Evolutionary conservation across 2,113 vertebrate genomes (phyloP).

Genomic region (Penelope pileata): DNA sequence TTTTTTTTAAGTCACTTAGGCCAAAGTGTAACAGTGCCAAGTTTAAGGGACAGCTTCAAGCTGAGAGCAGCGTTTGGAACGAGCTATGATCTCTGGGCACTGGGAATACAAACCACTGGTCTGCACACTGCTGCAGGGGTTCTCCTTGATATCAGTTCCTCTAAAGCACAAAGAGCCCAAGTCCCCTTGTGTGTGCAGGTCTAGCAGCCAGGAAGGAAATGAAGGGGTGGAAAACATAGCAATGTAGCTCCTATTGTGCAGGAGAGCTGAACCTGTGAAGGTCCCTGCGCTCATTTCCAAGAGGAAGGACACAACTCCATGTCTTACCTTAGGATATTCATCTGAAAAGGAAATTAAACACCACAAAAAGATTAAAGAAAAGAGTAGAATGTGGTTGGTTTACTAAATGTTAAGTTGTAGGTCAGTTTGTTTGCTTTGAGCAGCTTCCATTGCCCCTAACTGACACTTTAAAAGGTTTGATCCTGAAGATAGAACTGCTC

Average conservation of each 20-base stretch:
- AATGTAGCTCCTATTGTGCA: not conserved
- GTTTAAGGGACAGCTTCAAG: not conserved
- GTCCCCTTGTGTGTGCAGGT: rapidly evolving
- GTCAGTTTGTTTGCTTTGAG: not conserved
- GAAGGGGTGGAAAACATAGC: not conserved
- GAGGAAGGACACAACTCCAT: not conserved
- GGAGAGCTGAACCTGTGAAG: not conserved
- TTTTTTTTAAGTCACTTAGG: not conserved
- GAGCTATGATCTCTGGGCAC: rapidly evolving
- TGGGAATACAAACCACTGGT: not conserved
- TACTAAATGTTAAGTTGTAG: not conserved
- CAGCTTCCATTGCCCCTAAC: not conserved
- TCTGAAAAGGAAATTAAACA: not conserved
- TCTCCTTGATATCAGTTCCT: not conserved
- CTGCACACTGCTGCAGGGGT: not conserved
- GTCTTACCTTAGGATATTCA: not conserved
- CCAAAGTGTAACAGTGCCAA: not conserved
- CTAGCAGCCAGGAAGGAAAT: not conserved
- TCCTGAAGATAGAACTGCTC: not conserved
- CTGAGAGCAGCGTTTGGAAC: not conserved
- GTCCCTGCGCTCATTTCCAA: not conserved
- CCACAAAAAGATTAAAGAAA: not conserved
- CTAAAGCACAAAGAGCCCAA: not conserved
- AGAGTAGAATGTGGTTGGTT: not conserved
- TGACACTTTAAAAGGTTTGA: not conserved